Conservation (phyloP, 2,888 invertebrate species). For the Polyploca ridens region DNA sequence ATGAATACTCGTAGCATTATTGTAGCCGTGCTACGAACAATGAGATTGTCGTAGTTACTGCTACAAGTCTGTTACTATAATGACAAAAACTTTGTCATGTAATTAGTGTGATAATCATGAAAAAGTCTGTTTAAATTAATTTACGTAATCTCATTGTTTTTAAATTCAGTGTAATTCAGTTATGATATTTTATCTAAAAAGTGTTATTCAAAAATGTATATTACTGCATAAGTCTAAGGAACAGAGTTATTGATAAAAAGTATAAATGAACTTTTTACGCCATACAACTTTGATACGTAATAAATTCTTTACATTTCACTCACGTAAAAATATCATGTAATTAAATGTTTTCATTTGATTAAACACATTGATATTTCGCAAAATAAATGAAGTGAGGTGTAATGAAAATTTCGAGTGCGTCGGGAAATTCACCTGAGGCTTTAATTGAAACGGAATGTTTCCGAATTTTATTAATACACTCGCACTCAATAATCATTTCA, state of each 20-base stretch:
- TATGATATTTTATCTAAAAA: no score
- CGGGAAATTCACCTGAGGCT: not conserved
- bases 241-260: no score
- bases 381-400: conserved; percentile 8
- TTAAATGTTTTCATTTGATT: not conserved
- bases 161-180: no score
- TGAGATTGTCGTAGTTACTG: not conserved
- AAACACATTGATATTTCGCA: not conserved
- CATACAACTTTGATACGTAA: no score
- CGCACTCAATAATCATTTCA: not conserved
- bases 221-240: no score
- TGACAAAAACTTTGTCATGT: no score
- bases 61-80: not conserved
- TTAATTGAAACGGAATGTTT: not conserved
- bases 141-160: no score
- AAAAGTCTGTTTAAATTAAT: no score
- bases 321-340: not conserved
- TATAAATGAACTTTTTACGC: no score
- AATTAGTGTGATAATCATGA: no score
- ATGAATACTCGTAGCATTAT: not conserved
- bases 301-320: not conserved
- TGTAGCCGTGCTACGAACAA: not conserved
- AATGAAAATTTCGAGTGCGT: conserved; percentile 5
- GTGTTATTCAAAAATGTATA: no score
- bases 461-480: not conserved